A percentile compares a stretch with the other conserved stretches of the same genome.
phyloP scores from a whole-genome alignment of 2,888 invertebrate species.

The Nebria salina region DNA sequence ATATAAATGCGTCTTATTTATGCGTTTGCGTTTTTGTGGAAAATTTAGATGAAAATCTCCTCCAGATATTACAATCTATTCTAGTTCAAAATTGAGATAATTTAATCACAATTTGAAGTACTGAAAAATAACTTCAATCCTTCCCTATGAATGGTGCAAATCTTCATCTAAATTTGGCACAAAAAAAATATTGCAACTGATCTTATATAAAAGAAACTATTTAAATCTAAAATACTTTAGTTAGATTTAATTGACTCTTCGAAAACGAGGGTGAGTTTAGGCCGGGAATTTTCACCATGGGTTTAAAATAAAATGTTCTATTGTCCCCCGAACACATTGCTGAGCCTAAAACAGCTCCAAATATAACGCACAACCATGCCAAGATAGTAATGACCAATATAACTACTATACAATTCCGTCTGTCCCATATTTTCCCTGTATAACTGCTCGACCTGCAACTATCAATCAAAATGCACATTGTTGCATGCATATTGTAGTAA shows the following conservation, averaged over 20 bases:
- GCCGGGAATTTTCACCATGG: conserved; percentile 28
- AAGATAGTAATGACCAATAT: not conserved
- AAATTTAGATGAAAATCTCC: not conserved
- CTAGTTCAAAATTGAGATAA: too few species aligned
- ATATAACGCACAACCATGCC: conserved; percentile 31
- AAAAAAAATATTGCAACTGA: too few species aligned
- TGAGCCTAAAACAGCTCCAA: conserved; percentile 28
- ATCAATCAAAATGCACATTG: not conserved
- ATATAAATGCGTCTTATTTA: conserved; percentile 39
- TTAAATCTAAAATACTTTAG: conserved; percentile 7
- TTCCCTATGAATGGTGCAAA: too few species aligned
- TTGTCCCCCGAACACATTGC: conserved; percentile 12
- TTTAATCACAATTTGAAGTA: too few species aligned
- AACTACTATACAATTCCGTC: conserved; percentile 2
- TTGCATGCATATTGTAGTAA: not conserved
- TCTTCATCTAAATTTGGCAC: not conserved
- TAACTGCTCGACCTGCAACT: not conserved
- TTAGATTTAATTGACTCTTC: not conserved
- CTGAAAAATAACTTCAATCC: too few species aligned
- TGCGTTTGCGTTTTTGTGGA: not conserved
- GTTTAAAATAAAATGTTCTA: conserved; percentile 2
- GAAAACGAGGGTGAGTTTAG: conserved; percentile 4
- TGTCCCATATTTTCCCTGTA: not conserved
- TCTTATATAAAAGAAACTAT: not conserved
- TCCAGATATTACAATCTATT: not conserved